phyloP scores from a whole-genome alignment of 92 coral and sea anemone species.

The Meandrina meandrites region DNA sequence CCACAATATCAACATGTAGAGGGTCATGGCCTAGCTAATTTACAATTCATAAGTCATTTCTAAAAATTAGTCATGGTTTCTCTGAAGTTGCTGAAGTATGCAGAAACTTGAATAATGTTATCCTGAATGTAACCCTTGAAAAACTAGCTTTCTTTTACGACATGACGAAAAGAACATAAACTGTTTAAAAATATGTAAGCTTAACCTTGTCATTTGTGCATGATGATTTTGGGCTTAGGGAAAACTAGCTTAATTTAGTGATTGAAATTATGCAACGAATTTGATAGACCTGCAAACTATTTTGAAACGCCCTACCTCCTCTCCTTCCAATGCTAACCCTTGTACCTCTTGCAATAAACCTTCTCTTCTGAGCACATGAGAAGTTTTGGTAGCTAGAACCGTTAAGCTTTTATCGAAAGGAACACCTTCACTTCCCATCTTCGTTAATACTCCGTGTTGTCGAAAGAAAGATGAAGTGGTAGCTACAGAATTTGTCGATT shows the following conservation, averaged over 20 bases:
- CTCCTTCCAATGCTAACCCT: neutral
- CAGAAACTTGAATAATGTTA: neutral
- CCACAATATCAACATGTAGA: neutral
- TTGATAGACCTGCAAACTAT: neutral
- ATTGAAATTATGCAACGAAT: neutral
- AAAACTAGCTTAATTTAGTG: too few relatives aligned
- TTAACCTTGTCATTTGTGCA: too few relatives aligned
- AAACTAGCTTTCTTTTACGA: neutral
- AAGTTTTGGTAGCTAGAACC: neutral
- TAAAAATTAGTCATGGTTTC: neutral
- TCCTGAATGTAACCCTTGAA: neutral
- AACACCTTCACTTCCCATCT: neutral
- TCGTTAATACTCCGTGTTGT: neutral
- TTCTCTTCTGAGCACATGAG: neutral
- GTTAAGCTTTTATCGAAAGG: neutral
- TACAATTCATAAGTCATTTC: neutral
- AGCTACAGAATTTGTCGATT: neutral
- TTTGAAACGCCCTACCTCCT: neutral
- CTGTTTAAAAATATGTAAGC: neutral
- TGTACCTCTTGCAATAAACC: slow-evolving; percentile 8
- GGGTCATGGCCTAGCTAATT: neutral
- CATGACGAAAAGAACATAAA: neutral
- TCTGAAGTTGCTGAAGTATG: slow-evolving; percentile 5
- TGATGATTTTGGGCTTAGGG: too few relatives aligned
- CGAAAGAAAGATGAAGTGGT: neutral